Conservation (phyloP, 2,113 vertebrate genomes). For the Heloderma charlesbogerti region DNA sequence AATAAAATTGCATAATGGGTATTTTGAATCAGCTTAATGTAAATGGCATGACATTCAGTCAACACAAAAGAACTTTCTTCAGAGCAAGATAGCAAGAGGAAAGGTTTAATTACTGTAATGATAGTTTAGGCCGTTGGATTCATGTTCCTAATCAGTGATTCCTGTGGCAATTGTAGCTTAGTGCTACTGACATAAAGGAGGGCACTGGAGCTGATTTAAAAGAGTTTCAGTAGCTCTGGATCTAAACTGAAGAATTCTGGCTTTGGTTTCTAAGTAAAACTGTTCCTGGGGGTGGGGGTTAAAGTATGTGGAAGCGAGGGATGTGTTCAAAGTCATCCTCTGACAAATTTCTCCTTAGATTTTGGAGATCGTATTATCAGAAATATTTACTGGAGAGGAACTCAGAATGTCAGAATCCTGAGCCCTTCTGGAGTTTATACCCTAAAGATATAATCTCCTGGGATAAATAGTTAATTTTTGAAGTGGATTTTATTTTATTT, state of each 20-base stretch:
- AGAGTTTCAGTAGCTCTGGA: constrained; percentile 45
- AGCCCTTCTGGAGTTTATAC: no score
- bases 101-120: constrained; percentile 68
- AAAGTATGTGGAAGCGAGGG: not conserved
- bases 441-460: no score
- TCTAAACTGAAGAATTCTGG: constrained; percentile 30
- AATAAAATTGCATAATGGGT: constrained; percentile 5
- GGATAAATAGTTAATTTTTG: no score
- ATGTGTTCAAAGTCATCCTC: not conserved
- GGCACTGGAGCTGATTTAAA: constrained; percentile 56
- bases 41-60: constrained; percentile 52
- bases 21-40: not conserved
- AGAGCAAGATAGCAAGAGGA: constrained; percentile 50
- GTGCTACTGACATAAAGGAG: constrained; percentile 52
- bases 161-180: constrained; percentile 65
- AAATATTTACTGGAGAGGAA: not conserved
- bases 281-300: not conserved
- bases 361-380: not conserved
- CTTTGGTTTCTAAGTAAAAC: not conserved
- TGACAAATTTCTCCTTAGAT: not conserved
- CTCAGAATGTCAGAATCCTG: not conserved
- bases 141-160: constrained; percentile 67
- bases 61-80: constrained; percentile 55
- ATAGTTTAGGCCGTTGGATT: constrained; percentile 61
- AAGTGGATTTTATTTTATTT: no score